Evolutionary conservation across 2,797 vertebrate genomes (phyloP).

Genomic region (Sibirionetta formosa): DNA sequence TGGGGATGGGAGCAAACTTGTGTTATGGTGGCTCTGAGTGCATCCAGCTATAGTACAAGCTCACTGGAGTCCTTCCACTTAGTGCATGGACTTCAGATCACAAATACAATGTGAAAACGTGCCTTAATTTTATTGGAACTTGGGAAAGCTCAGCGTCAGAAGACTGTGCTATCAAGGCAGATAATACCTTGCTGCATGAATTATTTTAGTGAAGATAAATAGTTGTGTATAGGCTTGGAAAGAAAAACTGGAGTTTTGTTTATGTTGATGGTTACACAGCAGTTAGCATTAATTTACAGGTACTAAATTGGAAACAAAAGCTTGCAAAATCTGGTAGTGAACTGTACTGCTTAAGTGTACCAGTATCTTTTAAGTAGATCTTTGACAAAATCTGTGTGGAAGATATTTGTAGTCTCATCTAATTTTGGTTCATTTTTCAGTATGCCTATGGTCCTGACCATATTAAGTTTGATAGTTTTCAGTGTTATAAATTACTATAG

Average conservation of each 20-base stretch:
- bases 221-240: constrained; percentile 41
- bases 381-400: background rate
- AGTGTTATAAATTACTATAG: constrained; percentile 60
- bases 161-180: background rate
- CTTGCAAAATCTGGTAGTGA: constrained; percentile 37
- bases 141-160: background rate
- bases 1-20: constrained; percentile 9
- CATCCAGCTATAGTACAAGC: background rate
- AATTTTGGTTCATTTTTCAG: constrained; percentile 51
- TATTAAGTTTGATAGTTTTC: constrained; percentile 62
- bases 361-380: constrained; percentile 10
- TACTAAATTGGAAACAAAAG: constrained; percentile 67
- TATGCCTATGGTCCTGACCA: constrained; percentile 25
- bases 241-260: constrained; percentile 34
- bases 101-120: background rate
- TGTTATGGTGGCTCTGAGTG: background rate
- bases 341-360: background rate
- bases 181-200: background rate
- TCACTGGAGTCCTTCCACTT: constrained; percentile 7
- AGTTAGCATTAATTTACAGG: constrained; percentile 61
- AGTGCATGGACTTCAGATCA: constrained; percentile 25
- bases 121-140: constrained; percentile 13
- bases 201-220: constrained; percentile 17
- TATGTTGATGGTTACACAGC: constrained; percentile 37
- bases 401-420: constrained; percentile 37